phyloP scores from a whole-genome alignment of 2,113 vertebrate genomes.

The Pituophis catenifer region DNA sequence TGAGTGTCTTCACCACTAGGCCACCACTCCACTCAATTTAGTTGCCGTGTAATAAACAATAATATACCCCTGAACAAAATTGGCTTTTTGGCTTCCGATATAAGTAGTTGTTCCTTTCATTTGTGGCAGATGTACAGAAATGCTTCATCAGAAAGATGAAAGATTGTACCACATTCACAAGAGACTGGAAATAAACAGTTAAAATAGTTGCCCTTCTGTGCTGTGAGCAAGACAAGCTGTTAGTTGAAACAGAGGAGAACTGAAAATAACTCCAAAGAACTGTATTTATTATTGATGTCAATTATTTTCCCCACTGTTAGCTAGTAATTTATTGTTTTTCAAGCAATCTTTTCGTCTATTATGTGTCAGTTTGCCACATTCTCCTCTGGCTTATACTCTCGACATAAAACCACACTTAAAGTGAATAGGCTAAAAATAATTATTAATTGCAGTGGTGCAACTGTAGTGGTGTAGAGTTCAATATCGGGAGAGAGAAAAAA shows the following conservation, averaged over 20 bases:
- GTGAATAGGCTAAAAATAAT: background rate
- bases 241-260: background rate
- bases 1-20: background rate
- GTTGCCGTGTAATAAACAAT: background rate
- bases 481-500: background rate
- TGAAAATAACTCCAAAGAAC: background rate
- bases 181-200: background rate
- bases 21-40: background rate
- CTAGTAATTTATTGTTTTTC: background rate
- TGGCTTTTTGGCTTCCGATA: background rate
- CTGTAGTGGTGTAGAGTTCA: background rate
- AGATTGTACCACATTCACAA: background rate
- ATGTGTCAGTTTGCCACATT: background rate
- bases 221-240: background rate
- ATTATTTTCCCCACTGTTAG: background rate
- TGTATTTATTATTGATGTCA: background rate
- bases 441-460: slow-evolving; percentile 14
- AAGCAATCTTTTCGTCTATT: background rate
- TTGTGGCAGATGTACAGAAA: background rate
- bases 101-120: background rate
- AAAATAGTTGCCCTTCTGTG: background rate
- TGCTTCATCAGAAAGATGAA: background rate
- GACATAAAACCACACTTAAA: background rate
- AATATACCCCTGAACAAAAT: background rate
- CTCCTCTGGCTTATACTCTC: background rate